Evolutionary conservation across 2,888 invertebrate species (phyloP), one percentile per base, ranked within the genome.

Genomic region (Sphaerophoria rueppellii): DNA sequence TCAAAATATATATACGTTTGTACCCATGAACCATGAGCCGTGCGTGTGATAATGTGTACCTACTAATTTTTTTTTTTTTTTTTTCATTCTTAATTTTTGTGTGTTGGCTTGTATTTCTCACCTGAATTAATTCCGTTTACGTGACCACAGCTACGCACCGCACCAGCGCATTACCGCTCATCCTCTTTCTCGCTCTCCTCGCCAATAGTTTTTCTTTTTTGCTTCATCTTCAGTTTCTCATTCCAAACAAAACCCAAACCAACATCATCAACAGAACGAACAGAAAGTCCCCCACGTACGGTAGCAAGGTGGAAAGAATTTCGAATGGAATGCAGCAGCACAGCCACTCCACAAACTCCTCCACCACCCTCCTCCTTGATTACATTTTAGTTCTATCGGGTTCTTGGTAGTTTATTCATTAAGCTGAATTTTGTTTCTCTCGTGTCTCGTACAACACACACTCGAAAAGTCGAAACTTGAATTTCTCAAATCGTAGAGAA

Each of bases 91-190:
- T 74, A 72, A 69, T 83, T 74, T 70, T 79, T 83, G 24, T 43
- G 4, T 43, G 9, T 43, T 43, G 67, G 40, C 35, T 70, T 77
- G 60, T 76, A 73, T 80, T 72, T 81, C 85, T 85, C 85, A 85
- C 85, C 85, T 85, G 85, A 77, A 73, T 76, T 85, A 85, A 85
- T 85, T 81, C 77, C 76, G 81, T 81, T 85, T 85, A 85, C 85
- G 81, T 85, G 85, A 85, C 69, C 81, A 74, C 73, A 73, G 85
- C 85, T 85, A 85, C 85, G 85, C 81, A 85, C 73, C 76, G 85
- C 81, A 85, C 73, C 76, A 81, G 76, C 76, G 72, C 83, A 67
- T 72, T 85, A 79, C 67, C 58, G 32, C 63, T 55, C 32, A 57
- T 16, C 48, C 52, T 14, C 67, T 60, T 32, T 32, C 43, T 43